These are phyloP conservation scores for Coptodon rendalli DNA, from an alignment of 2,113 vertebrate genomes.

Conservation along the genomic window DNA sequence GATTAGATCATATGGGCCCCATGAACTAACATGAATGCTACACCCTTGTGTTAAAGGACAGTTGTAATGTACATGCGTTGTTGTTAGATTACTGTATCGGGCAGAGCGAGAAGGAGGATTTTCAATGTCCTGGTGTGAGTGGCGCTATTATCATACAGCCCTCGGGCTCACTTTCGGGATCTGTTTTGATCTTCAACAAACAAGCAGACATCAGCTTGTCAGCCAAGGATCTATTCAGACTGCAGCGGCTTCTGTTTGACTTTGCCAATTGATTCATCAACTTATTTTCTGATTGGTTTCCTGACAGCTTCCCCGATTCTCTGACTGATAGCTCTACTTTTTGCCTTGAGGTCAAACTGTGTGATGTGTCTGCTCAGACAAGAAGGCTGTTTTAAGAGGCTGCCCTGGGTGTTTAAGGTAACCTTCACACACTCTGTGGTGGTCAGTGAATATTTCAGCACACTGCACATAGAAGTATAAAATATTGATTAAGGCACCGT, in stretches of 20 bases:
- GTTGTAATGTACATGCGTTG: neutral
- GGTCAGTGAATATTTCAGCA: constrained; percentile 25
- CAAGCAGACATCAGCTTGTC: constrained; percentile 31
- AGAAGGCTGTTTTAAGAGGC: constrained; percentile 40
- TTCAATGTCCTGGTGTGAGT: constrained; percentile 46
- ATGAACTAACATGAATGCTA: neutral
- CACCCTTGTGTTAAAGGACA: neutral
- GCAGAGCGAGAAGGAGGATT: constrained; percentile 10
- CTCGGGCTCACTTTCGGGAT: constrained; percentile 44
- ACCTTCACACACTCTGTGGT: constrained; percentile 19
- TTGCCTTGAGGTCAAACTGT: constrained; percentile 58
- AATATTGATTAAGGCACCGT: constrained; percentile 30
- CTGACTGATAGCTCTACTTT: constrained; percentile 41
- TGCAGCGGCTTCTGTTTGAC: constrained; percentile 10
- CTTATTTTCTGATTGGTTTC: constrained; percentile 52
- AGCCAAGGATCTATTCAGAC: constrained; percentile 10
- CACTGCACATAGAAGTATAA: neutral
- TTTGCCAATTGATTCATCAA: constrained; percentile 49
- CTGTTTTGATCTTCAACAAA: constrained; percentile 48
- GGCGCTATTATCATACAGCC: constrained; percentile 38
- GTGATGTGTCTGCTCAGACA: constrained; percentile 59
- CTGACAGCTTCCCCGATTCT: constrained; percentile 34
- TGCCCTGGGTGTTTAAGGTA: constrained; percentile 48
- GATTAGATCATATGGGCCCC: neutral
- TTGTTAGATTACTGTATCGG: constrained; percentile 14